Percentiles rank a stretch among this genome's conserved stretches.
Evolutionary conservation across 2,888 invertebrate genomes (phyloP).

Genomic region (Drosophila melanosoma): DNA sequence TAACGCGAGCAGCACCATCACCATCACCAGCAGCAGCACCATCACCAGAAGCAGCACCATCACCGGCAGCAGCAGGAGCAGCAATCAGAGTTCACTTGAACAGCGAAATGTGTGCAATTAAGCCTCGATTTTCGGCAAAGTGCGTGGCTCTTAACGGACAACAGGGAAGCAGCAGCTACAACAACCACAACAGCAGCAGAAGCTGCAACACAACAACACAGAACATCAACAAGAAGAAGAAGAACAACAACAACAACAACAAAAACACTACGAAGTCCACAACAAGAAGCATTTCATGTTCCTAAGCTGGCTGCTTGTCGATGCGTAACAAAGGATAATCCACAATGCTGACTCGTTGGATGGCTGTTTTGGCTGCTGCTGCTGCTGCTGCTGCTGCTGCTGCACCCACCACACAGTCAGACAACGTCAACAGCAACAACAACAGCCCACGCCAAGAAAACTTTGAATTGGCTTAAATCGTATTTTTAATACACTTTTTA

Average conservation of each 20-base stretch:
- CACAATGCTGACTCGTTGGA: constrained; percentile 55
- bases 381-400: constrained; percentile 62
- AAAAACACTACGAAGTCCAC: constrained; percentile 27
- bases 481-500: constrained; percentile 25
- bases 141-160: constrained; percentile 53
- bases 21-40: constrained; percentile 25
- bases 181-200: constrained; percentile 14
- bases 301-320: constrained; percentile 64
- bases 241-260: constrained; percentile 4
- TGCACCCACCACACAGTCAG: constrained; percentile 47
- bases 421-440: constrained; percentile 30
- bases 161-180: constrained; percentile 13
- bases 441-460: constrained; percentile 49
- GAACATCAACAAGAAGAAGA: constrained; percentile 11
- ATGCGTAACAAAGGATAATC: constrained; percentile 77
- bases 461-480: neutral
- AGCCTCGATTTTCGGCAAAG: constrained; percentile 68
- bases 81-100: constrained; percentile 74
- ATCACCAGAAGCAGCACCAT: constrained; percentile 19
- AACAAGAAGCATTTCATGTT: constrained; percentile 58
- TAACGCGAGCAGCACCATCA: constrained; percentile 58
- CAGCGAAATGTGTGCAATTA: constrained; percentile 72
- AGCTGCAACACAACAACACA: constrained; percentile 31
- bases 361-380: constrained; percentile 43
- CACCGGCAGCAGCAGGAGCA: constrained; percentile 5